phyloP scores from a whole-genome alignment of 1,140 invertebrate genomes.

The Trachymyrmex cornetzi region DNA sequence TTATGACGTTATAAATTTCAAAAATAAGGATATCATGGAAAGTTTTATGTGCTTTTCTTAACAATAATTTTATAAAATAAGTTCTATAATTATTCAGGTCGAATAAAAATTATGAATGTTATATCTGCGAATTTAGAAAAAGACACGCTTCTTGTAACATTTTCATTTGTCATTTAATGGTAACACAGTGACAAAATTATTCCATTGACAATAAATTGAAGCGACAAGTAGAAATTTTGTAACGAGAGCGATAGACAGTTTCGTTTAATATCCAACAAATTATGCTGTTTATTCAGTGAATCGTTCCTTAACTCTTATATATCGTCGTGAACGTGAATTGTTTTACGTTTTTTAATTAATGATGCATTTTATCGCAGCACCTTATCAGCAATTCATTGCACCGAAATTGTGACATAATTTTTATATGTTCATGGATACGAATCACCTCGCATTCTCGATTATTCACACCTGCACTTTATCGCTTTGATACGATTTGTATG shows the following conservation, averaged over 20 bases:
- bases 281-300: background rate
- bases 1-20: background rate
- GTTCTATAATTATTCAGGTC: background rate
- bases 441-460: background rate
- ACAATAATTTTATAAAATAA: background rate
- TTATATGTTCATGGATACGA: background rate
- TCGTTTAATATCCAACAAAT: background rate
- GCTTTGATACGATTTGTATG: background rate
- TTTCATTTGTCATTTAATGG: constrained; percentile 14
- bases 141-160: background rate
- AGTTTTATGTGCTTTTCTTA: background rate
- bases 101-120: background rate
- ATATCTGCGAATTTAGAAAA: background rate
- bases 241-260: background rate
- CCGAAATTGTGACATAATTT: background rate
- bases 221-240: background rate
- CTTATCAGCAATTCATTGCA: background rate
- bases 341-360: constrained; percentile 3
- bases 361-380: background rate
- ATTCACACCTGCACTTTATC: background rate
- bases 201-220: background rate
- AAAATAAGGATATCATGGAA: background rate
- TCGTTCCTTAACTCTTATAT: background rate
- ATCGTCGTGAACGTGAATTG: background rate
- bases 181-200: constrained; percentile 20